phyloP scores from a whole-genome alignment of 2,797 vertebrate genomes.

The Falco biarmicus region DNA sequence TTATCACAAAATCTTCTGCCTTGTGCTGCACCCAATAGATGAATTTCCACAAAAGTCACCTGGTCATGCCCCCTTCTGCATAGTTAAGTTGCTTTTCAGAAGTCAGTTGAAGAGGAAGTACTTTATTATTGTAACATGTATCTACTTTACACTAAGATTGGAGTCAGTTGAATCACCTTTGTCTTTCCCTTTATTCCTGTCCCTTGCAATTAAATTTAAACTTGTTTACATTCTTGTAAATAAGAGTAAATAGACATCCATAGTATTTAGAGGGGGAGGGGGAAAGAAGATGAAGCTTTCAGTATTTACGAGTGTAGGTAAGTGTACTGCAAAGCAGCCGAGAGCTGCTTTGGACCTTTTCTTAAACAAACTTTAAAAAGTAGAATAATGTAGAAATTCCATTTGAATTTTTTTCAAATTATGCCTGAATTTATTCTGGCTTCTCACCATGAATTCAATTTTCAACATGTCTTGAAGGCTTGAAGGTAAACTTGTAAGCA shows the following conservation, averaged over 20 bases:
- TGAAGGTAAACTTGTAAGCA: not conserved
- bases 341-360: not conserved
- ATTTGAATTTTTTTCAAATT: not conserved
- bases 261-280: not conserved
- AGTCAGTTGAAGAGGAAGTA: not conserved
- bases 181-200: not conserved
- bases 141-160: not conserved
- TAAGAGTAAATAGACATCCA: not conserved
- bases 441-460: not conserved
- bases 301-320: not conserved
- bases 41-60: not conserved
- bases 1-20: not conserved
- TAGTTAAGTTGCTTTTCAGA: not conserved
- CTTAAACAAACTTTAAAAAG: not conserved
- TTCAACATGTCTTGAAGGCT: not conserved
- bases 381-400: not conserved
- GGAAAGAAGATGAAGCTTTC: not conserved
- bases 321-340: not conserved
- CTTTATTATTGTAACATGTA: not conserved
- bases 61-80: not conserved
- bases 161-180: not conserved
- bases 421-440: not conserved
- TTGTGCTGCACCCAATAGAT: not conserved
- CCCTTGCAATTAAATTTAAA: not conserved
- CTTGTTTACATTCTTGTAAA: not conserved